Percentiles rank a stretch among this genome's conserved stretches.
phyloP scores from a whole-genome alignment of 1,140 invertebrate genomes.

The Pteromalus puparum region DNA sequence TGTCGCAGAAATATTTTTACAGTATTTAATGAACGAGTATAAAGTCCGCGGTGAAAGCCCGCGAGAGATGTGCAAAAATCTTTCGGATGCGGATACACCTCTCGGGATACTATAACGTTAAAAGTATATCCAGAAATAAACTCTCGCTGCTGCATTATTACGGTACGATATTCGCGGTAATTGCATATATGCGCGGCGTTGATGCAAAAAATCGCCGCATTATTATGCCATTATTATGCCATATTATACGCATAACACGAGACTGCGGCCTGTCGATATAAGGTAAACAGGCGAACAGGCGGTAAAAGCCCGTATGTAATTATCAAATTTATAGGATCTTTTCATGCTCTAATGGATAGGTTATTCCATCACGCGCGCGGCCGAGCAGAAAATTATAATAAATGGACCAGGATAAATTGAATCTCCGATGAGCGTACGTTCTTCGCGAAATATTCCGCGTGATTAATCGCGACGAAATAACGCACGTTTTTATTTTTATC shows the following conservation, averaged over 20 bases:
- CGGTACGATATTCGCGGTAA: no score
- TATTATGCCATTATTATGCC: no score
- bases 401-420: neutral
- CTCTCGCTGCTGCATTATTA: neutral
- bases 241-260: no score
- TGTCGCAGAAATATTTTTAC: neutral
- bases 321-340: neutral
- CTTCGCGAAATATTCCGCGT: no score
- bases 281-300: neutral
- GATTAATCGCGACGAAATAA: no score
- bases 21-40: neutral
- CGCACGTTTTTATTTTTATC: no score
- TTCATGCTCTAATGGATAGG: neutral
- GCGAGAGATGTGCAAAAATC: neutral
- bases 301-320: neutral
- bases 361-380: neutral
- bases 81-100: neutral
- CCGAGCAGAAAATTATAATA: slow-evolving; percentile 14
- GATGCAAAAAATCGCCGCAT: no score
- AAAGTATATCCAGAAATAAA: neutral
- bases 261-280: neutral
- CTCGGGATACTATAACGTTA: no score
- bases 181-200: no score
- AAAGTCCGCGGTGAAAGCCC: neutral
- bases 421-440: no score